phyloP scores from a whole-genome alignment of 1,140 invertebrate species.

The Halyomorpha halys region DNA sequence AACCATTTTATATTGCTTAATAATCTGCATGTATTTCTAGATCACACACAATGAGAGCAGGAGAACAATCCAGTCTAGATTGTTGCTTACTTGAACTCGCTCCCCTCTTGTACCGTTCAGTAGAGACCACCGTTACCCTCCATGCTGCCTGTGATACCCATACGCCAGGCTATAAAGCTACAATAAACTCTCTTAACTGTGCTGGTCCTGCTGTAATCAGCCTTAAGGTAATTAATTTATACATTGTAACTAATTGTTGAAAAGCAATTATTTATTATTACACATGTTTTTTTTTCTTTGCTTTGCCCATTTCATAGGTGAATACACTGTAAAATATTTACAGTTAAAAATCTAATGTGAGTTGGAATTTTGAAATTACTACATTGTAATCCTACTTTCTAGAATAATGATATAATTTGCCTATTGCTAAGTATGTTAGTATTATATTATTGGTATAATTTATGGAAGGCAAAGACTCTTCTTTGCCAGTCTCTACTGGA shows the following conservation, averaged over 20 bases:
- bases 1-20: not conserved
- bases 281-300: too few species aligned
- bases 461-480: too few species aligned
- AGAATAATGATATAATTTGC: too few species aligned
- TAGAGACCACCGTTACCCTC: slow-evolving; percentile 44
- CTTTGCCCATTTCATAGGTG: too few species aligned
- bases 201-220: slow-evolving; percentile 51
- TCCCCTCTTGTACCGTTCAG: slow-evolving; percentile 52
- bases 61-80: slow-evolving; percentile 56
- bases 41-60: slow-evolving; percentile 40
- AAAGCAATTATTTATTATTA: too few species aligned
- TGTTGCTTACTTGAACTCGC: slow-evolving; percentile 54
- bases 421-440: too few species aligned
- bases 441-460: too few species aligned
- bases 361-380: too few species aligned
- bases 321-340: too few species aligned
- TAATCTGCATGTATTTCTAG: slow-evolving; percentile 29
- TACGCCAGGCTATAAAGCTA: slow-evolving; percentile 34
- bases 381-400: too few species aligned
- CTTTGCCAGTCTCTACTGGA: too few species aligned
- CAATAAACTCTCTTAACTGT: slow-evolving; percentile 46
- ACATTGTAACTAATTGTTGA: not conserved
- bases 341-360: too few species aligned
- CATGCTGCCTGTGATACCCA: slow-evolving; percentile 43
- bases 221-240: slow-evolving; percentile 39